Evolutionary conservation across 2,888 invertebrate species (phyloP).

Genomic region (Caenorhabditis doughertyi): DNA sequence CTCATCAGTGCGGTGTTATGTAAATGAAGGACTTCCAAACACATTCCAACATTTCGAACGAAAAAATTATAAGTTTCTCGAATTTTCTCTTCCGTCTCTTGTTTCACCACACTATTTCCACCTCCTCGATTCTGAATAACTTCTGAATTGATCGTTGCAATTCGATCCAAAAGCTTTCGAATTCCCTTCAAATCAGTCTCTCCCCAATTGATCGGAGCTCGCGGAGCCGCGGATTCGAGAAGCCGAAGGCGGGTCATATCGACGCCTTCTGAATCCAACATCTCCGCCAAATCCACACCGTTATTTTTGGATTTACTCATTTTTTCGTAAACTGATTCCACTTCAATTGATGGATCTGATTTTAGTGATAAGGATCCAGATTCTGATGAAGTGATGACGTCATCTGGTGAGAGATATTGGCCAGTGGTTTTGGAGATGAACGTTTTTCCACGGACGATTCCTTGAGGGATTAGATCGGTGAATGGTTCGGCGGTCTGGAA

Average conservation of each 20-base stretch:
- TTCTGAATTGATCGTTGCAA: slow-evolving; percentile 71
- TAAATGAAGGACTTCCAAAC: slow-evolving; percentile 77
- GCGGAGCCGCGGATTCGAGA: slow-evolving; percentile 92
- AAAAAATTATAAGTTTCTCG: slow-evolving; percentile 78
- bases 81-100: slow-evolving; percentile 63
- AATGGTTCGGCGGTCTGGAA: slow-evolving; percentile 89
- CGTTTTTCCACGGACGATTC: slow-evolving; percentile 74
- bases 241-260: slow-evolving; percentile 94
- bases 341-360: slow-evolving; percentile 78
- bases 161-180: slow-evolving; percentile 76
- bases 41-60: slow-evolving; percentile 77
- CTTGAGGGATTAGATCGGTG: slow-evolving; percentile 90
- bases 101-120: background rate
- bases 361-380: slow-evolving; percentile 42
- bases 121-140: slow-evolving; percentile 66
- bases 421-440: slow-evolving; percentile 86
- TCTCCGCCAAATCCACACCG: slow-evolving; percentile 85
- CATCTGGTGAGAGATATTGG: slow-evolving; percentile 87
- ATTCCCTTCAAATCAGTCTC: slow-evolving; percentile 84
- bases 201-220: slow-evolving; percentile 93
- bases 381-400: too few relatives aligned
- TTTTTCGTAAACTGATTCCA: slow-evolving; percentile 93
- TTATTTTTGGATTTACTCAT: slow-evolving; percentile 99
- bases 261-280: slow-evolving; percentile 90
- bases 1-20: slow-evolving; percentile 80